Evolutionary conservation across 23 tunicate genomes (phyloP), one percentile per base, ranked within the genome.

Genomic region (Halocynthia aurantium): DNA sequence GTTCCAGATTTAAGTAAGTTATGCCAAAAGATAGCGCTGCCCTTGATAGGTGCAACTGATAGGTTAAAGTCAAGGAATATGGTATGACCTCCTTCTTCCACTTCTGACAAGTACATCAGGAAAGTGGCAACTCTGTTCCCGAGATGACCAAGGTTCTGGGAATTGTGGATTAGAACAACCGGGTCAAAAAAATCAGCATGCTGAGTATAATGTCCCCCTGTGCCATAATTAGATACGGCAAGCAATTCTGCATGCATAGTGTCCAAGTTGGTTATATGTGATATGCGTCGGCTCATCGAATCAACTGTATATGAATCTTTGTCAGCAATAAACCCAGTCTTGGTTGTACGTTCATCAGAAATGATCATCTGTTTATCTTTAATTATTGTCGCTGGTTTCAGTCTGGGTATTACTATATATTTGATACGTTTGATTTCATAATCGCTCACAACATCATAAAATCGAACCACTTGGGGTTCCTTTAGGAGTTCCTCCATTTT

Each of bases 51-150:
- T 9, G 70, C 49, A 65, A 65, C 70, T 9, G 70, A 40, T 20
- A 65, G 13, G 19, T 49, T 49, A 2, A 6, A 5, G 19, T 65
- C 49, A 9, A 65, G 13, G 31, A 65, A 65, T 10, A 65, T 65
- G 9, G 70, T 65, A 65, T 40, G 31, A 9, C 70, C 70, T 65
- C 70, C 70, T 65, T 65, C 49, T 0, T 65, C 70, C 19, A 65
- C 70, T 9, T 65, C 19, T 8, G 70, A 65, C 31, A 65, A 65
- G 19, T 65, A 65, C 9, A 65, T 40, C 70, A 65, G 22, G 31
- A 65, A 65, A 65, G 70, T 65, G 9, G 49, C 70, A 9, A 10
- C 6, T 10, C 70, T 40, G 31, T 65, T 65, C 19, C 10, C 22
- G 2, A 10, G 31, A 31, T 31, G 44, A 10, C 6, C 0, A 15